Evolutionary conservation across 2,113 vertebrate genomes (phyloP).

Genomic region (Caloenas nicobarica): DNA sequence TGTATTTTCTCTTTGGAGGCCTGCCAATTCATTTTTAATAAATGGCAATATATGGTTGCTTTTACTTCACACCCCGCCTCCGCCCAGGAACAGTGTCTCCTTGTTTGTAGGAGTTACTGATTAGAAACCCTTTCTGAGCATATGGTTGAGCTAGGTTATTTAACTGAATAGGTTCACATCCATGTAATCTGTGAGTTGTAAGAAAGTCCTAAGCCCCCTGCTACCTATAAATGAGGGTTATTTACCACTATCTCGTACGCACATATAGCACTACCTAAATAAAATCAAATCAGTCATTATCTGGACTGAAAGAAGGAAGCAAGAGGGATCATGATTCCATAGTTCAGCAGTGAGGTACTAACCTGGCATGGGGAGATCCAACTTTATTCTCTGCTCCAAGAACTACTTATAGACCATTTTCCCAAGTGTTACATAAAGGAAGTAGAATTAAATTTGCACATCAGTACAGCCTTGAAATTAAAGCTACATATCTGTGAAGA

Average conservation of each 20-base stretch:
- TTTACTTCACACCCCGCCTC: background rate
- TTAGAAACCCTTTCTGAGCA: background rate
- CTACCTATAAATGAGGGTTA: background rate
- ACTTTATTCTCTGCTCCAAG: background rate
- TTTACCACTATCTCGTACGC: background rate
- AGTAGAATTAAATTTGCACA: background rate
- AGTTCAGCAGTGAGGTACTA: background rate
- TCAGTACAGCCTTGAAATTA: background rate
- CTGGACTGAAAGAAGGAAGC: background rate
- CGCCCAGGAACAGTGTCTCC: rapidly evolving
- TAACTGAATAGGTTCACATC: background rate
- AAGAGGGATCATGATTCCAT: background rate
- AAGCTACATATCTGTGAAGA: background rate
- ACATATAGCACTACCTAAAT: background rate
- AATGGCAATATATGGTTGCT: background rate
- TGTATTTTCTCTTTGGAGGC: background rate
- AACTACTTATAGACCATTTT: background rate
- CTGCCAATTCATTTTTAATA: background rate
- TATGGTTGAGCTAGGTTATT: background rate
- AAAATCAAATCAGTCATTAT: background rate
- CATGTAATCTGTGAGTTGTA: background rate
- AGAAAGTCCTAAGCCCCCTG: background rate
- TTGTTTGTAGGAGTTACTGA: background rate
- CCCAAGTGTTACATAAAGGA: background rate
- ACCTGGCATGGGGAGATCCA: background rate